These are phyloP conservation scores for Trachurus trachurus DNA, from an alignment of 2,797 vertebrate species.

Conservation along the genomic window DNA sequence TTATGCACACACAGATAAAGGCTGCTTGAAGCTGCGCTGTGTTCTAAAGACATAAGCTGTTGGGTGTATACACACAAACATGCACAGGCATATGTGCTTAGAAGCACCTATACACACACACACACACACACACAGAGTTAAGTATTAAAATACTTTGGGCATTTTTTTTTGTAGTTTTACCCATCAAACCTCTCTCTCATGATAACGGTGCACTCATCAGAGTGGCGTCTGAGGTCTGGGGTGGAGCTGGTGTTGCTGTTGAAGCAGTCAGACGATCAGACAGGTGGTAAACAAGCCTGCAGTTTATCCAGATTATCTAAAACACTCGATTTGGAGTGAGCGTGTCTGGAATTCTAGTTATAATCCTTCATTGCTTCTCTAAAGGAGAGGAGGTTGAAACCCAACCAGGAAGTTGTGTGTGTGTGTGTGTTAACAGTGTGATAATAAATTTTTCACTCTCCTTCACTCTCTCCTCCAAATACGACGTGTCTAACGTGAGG, in stretches of 20 bases:
- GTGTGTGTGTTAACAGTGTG: not conserved
- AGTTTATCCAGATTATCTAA: conserved; percentile 15
- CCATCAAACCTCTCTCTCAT: not conserved
- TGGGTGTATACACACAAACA: conserved; percentile 1
- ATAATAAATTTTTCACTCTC: not conserved
- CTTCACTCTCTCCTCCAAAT: not conserved
- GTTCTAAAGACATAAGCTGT: conserved; percentile 39
- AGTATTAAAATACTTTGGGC: not conserved
- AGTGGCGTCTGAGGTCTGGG: not conserved
- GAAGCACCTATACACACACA: not conserved
- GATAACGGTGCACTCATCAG: not conserved
- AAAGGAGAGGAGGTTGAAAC: not conserved
- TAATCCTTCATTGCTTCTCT: not conserved
- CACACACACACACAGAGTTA: not conserved
- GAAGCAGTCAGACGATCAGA: not conserved
- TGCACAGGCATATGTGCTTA: not conserved
- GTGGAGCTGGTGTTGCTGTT: not conserved
- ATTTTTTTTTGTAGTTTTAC: not conserved
- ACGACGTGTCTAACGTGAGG: not conserved
- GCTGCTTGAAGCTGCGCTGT: conserved; percentile 6
- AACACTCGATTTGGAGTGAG: not conserved
- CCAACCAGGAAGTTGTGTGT: not conserved
- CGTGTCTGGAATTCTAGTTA: not conserved
- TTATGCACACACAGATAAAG: conserved; percentile 49
- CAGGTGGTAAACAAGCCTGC: not conserved